phyloP scores from a whole-genome alignment of 2,888 invertebrate genomes.

The Ochropleura leucogaster region DNA sequence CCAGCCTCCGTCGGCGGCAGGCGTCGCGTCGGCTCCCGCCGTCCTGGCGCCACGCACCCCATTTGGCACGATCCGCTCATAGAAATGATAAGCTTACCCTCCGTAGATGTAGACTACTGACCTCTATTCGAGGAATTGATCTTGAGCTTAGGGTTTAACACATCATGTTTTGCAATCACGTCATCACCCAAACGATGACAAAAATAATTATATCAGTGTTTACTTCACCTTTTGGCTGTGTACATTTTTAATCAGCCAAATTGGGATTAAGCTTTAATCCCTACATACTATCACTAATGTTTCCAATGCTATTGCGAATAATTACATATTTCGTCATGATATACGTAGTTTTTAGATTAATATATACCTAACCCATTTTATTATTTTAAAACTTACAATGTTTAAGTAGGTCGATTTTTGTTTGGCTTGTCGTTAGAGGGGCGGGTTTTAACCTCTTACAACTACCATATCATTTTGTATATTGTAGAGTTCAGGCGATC shows the following conservation, averaged over 20 bases:
- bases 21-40: constrained; percentile 71
- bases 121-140: constrained; percentile 19
- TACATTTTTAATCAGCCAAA: constrained; percentile 6
- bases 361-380: too few species aligned
- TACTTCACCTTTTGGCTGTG: background rate
- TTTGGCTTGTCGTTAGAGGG: background rate
- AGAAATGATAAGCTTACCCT: constrained; percentile 20
- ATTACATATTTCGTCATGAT: background rate
- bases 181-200: background rate
- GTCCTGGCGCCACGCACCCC: constrained; percentile 73
- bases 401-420: background rate
- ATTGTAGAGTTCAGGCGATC: background rate
- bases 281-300: background rate
- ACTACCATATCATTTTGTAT: background rate
- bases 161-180: background rate
- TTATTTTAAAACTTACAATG: background rate
- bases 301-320: background rate
- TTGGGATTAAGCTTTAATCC: constrained; percentile 10
- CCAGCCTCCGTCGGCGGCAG: constrained; percentile 60
- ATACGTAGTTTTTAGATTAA: background rate
- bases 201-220: background rate
- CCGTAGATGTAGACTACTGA: constrained; percentile 39
- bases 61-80: constrained; percentile 53
- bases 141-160: constrained; percentile 4
- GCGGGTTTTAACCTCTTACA: background rate